Conservation (phyloP, 2,797 vertebrate genomes). For the Synanceia verrucosa region DNA sequence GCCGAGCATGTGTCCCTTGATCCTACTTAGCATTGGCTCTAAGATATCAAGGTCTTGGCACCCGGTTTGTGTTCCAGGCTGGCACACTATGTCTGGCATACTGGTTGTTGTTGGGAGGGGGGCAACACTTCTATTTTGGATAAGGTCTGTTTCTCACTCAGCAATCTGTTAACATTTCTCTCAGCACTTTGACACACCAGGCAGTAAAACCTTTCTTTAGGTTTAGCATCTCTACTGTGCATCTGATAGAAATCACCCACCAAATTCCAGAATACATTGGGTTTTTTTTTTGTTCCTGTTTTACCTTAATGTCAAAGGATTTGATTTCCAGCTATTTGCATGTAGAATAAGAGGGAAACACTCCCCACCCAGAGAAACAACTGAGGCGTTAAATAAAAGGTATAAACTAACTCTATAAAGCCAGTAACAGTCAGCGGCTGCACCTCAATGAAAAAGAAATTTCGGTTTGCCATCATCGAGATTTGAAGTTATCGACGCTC, state of each 20-base stretch:
- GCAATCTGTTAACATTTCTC: constrained; percentile 68
- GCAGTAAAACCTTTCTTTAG: constrained; percentile 55
- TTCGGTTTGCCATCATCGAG: constrained; percentile 5
- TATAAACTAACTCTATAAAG: constrained; percentile 12
- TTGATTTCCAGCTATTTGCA: too few species aligned
- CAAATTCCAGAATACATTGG: constrained; percentile 7
- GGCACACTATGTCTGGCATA: constrained; percentile 60
- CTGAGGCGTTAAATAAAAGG: constrained; percentile 25
- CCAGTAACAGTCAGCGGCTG: constrained; percentile 15
- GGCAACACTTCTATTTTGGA: constrained; percentile 80
- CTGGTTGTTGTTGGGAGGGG: constrained; percentile 29
- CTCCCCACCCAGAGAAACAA: constrained; percentile 25
- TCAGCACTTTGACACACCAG: constrained; percentile 55
- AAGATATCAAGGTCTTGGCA: constrained; percentile 67
- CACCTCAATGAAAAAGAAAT: constrained; percentile 13
- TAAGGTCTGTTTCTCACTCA: constrained; percentile 77
- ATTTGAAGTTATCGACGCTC: constrained; percentile 15
- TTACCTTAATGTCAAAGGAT: background rate
- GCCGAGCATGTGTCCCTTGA: constrained; percentile 33
- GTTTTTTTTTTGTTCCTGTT: constrained; percentile 4
- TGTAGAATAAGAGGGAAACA: too few species aligned
- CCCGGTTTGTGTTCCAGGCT: constrained; percentile 27
- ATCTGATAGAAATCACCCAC: constrained; percentile 34
- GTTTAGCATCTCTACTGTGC: constrained; percentile 38
- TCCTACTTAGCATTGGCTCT: constrained; percentile 49